Evolutionary conservation across 1,140 invertebrate species (phyloP).

Genomic region (Danaus plexippus): DNA sequence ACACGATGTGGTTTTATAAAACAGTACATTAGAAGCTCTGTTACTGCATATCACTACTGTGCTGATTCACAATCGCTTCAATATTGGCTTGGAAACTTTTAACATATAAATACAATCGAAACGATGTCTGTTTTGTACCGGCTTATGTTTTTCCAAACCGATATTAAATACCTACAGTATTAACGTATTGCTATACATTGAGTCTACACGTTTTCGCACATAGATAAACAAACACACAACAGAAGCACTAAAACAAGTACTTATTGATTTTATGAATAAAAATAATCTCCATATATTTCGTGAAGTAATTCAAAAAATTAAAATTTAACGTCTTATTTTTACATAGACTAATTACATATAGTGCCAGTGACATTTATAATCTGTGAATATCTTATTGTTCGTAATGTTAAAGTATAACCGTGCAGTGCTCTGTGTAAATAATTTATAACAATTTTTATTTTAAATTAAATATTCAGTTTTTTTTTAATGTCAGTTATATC

Average conservation of each 20-base stretch:
- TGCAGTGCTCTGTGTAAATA: conserved; percentile 28
- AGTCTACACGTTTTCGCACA: conserved; percentile 33
- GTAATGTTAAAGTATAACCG: conserved; percentile 16
- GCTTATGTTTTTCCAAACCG: conserved; percentile 38
- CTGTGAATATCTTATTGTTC: no score
- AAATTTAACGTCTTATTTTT: no score
- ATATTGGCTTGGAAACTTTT: conserved; percentile 46
- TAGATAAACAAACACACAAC: conserved; percentile 1
- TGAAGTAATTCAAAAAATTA: no score
- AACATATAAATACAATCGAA: no score
- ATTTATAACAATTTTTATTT: conserved; percentile 22
- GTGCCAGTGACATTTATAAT: no score
- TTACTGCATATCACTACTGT: conserved; percentile 66
- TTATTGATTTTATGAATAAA: no score
- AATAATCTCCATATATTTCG: no score
- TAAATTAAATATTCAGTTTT: conserved; percentile 33
- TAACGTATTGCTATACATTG: conserved; percentile 53
- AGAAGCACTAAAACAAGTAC: no score
- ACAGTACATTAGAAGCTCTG: conserved; percentile 65
- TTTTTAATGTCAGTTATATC: conserved; percentile 31
- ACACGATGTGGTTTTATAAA: conserved; percentile 57
- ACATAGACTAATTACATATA: no score
- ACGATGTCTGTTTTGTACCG: no score
- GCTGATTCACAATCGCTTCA: conserved; percentile 56
- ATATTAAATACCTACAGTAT: conserved; percentile 53